Evolutionary conservation across 2,113 vertebrate genomes (phyloP).

Genomic region (Kobus ellipsiprymnus): DNA sequence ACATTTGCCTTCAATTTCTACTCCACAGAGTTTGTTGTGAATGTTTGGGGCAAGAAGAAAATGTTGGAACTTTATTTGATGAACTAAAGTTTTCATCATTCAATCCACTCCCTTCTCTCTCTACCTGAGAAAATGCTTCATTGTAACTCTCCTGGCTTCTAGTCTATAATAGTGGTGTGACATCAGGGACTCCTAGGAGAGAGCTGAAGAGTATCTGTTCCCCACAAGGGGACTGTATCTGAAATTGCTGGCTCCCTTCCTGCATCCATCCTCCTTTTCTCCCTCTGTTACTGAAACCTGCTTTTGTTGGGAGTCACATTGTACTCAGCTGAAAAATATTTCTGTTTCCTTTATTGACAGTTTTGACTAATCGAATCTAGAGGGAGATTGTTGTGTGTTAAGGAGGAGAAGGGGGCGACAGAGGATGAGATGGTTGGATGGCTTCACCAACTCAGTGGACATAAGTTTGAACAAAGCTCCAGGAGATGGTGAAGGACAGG

Average conservation of each 20-base stretch:
- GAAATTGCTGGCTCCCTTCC: not conserved
- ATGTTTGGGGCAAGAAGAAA: constrained; percentile 69
- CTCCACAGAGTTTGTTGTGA: constrained; percentile 68
- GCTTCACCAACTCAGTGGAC: not conserved
- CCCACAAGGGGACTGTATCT: not conserved
- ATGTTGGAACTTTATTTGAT: constrained; percentile 74
- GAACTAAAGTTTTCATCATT: constrained; percentile 73
- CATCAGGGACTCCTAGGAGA: not conserved
- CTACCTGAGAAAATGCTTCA: constrained; percentile 41
- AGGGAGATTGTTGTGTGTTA: not conserved
- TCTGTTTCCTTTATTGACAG: not conserved
- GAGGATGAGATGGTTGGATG: not conserved
- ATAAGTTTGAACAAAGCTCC: not conserved
- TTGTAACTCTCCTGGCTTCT: not conserved
- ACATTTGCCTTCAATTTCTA: constrained; percentile 74
- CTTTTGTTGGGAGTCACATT: not conserved
- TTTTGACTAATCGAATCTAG: not conserved
- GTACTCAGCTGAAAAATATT: not conserved
- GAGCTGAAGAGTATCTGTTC: not conserved
- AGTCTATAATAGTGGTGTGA: not conserved
- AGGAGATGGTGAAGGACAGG: not conserved
- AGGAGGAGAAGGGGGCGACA: not conserved
- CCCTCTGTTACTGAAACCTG: not conserved
- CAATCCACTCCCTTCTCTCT: constrained; percentile 37
- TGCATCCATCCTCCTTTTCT: not conserved